These are phyloP conservation scores for Druceiella hillmani DNA, from an alignment of 2,888 invertebrate genomes.

Conservation along the genomic window DNA sequence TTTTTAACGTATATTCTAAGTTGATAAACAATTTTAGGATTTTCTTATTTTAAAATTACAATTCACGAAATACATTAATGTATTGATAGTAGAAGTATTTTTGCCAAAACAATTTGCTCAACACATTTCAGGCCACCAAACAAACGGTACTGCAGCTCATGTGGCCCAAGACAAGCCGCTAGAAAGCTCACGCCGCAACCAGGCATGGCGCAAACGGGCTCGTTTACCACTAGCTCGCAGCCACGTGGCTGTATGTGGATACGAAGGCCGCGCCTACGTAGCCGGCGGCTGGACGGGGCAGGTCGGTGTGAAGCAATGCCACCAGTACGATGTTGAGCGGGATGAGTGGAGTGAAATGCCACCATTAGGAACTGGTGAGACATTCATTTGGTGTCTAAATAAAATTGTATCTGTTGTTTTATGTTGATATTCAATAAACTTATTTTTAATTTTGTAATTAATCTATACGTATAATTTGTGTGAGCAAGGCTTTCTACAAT, in stretches of 20 bases:
- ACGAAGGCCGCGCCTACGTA: slow-evolving; percentile 63
- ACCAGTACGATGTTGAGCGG: slow-evolving; percentile 59
- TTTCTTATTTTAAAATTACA: too few species aligned
- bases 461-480: too few species aligned
- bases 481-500: too few species aligned
- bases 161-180: slow-evolving; percentile 5
- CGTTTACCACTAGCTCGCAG: slow-evolving; percentile 59
- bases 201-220: slow-evolving; percentile 45
- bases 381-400: not conserved
- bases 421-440: slow-evolving; percentile 1
- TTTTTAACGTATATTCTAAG: too few species aligned
- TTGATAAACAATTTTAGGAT: too few species aligned
- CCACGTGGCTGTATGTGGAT: slow-evolving; percentile 69
- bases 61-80: too few species aligned
- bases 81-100: too few species aligned
- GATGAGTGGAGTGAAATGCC: slow-evolving; percentile 65
- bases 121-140: too few species aligned
- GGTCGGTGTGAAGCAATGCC: slow-evolving; percentile 65
- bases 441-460: too few species aligned
- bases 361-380: slow-evolving; percentile 55
- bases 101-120: not conserved
- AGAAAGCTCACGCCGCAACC: slow-evolving; percentile 42
- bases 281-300: slow-evolving; percentile 77
- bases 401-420: not conserved
- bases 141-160: too few species aligned